Percentiles rank a stretch among this genome's conserved stretches.
Evolutionary conservation across 2,888 invertebrate genomes (phyloP).

Genomic region (Tethea ocularis): DNA sequence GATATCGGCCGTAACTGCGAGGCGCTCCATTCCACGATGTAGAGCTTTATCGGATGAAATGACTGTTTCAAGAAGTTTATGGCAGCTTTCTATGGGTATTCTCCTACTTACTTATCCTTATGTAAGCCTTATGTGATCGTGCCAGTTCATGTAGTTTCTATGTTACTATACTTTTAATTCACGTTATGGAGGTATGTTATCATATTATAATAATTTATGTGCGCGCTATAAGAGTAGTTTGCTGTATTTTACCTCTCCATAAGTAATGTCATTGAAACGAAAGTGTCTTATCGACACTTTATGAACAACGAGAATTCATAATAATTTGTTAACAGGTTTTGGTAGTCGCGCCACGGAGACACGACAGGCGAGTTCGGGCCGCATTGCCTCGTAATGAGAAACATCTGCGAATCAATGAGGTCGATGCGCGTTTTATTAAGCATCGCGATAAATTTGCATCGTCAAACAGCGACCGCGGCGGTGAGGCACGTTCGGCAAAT

Average conservation of each 20-base stretch:
- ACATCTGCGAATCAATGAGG: constrained; percentile 75
- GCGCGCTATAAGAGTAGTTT: constrained; percentile 4
- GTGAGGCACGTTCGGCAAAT: constrained; percentile 79
- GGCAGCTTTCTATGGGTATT: constrained; percentile 57
- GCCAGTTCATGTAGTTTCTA: constrained; percentile 26
- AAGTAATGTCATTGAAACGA: constrained; percentile 25
- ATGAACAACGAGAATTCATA: constrained; percentile 52
- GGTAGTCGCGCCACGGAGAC: constrained; percentile 41
- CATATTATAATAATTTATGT: constrained; percentile 14
- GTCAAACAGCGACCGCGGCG: constrained; percentile 74
- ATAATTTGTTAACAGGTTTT: constrained; percentile 61
- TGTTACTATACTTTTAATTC: constrained; percentile 20
- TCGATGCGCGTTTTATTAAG: constrained; percentile 75
- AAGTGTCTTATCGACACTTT: constrained; percentile 34
- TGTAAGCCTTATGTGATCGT: constrained; percentile 49
- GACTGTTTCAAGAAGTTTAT: constrained; percentile 62
- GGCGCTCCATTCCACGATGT: constrained; percentile 49
- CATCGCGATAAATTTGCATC: constrained; percentile 80
- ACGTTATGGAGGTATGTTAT: constrained; percentile 15
- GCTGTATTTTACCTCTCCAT: constrained; percentile 6
- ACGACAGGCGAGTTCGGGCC: constrained; percentile 34
- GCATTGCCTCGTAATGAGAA: constrained; percentile 66
- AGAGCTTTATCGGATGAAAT: constrained; percentile 63
- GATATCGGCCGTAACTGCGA: constrained; percentile 53
- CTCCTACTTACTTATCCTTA: constrained; percentile 58